A percentile compares a stretch with the other conserved stretches of the same genome.
Conservation (phyloP, 2,113 vertebrate species). For the Myocastor coypus region DNA sequence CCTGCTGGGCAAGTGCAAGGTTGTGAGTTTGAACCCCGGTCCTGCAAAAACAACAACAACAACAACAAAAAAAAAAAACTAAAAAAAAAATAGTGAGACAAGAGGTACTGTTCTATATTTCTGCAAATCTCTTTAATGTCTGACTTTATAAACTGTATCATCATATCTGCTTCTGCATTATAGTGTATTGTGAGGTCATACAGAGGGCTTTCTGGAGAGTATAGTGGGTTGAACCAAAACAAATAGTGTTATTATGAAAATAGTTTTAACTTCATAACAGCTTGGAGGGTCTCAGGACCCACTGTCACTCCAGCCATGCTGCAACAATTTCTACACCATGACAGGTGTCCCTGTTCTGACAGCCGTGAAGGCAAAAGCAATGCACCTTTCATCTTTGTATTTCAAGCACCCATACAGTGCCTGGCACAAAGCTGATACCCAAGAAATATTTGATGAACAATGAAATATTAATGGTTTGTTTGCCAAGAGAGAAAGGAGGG, state of each 20-base stretch:
- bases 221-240: not conserved
- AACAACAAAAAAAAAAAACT: no score
- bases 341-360: not conserved
- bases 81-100: not conserved
- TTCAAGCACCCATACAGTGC: not conserved
- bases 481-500: not conserved
- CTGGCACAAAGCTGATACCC: constrained; percentile 5
- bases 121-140: not conserved
- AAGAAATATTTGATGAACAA: constrained; percentile 54
- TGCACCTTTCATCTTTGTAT: not conserved
- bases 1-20: no score
- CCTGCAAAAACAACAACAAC: no score
- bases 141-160: not conserved
- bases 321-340: not conserved
- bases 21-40: no score
- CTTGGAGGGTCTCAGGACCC: not conserved
- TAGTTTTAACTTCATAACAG: not conserved
- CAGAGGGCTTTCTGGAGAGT: not conserved
- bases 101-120: not conserved
- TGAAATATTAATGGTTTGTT: constrained; percentile 41
- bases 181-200: not conserved
- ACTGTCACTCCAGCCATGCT: not conserved
- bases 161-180: not conserved
- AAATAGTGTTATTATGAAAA: constrained; percentile 19
- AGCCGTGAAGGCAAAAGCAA: not conserved